Base-by-base conservation (phyloP, 2,113 vertebrate species). In the Heterotis niloticus region DNA sequence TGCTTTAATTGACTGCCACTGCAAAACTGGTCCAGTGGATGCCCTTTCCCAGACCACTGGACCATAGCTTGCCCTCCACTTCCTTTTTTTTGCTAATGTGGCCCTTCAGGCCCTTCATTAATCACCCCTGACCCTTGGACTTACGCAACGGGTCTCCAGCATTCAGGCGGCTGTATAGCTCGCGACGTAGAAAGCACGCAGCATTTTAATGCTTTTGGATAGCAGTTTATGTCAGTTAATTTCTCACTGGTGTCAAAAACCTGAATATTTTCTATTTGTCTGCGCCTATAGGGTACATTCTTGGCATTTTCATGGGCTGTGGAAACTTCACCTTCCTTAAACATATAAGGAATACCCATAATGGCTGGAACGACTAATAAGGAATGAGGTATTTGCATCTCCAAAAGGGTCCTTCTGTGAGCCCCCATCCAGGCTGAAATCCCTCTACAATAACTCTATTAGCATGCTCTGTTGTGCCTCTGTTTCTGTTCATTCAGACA, bases 181-280 rank as follows among this genome's bases (percentile, higher is more conserved):
- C 34, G 3, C 7, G 7, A 44, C 2, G 34, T 44, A 44, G 7
- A 44, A 44, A 2, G 7, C 34, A 44, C 34, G 7, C 34, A 52
- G 65, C 84, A 87, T 89, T 85, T 84, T 7, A 84, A 89, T 89
- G 88, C 87, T 87, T 87, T 82, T 67, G 78, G 85, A 84, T 84
- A 88, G 86, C 83, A 89, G 89, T 86, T 86, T 88, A 89, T 87
- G 86, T 85, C 83, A 89, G 89, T 86, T 86, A 88, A 89, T 87
- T 86, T 85, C 88, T 89, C 89, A 88, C 89, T 88, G 88, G 89
- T 87, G 24, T n/a, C 23, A 75, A 75, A 75, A 59, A 17, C 5
- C 20, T 62, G 60, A 4, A 62, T 17, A 13, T 17, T 62, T 62
- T 62, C 3, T 62, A 1, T 62, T 62, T 4, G 1, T 11, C 64